phyloP scores from a whole-genome alignment of 2,888 invertebrate genomes.

The Oscheius onirici region DNA sequence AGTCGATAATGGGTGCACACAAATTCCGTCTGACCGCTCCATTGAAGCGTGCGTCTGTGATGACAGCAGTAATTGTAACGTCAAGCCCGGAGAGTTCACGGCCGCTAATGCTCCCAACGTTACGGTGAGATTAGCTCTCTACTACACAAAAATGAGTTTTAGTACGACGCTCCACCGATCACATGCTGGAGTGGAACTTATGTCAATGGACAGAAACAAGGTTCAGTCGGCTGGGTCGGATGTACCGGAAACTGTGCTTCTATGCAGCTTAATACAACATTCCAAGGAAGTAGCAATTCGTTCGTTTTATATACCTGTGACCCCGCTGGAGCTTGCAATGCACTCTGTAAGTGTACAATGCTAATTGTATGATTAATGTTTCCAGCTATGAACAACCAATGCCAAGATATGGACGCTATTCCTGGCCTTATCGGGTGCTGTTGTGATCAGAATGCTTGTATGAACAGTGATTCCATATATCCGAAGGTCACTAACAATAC shows the following conservation, averaged over 20 bases:
- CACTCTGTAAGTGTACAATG: slow-evolving; percentile 12
- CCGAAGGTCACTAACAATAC: slow-evolving; percentile 41
- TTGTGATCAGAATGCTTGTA: slow-evolving; percentile 48
- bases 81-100: slow-evolving; percentile 5
- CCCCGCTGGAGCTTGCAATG: slow-evolving; percentile 31
- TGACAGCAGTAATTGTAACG: slow-evolving; percentile 51
- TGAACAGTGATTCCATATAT: slow-evolving; percentile 36
- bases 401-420: slow-evolving; percentile 18
- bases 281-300: slow-evolving; percentile 20
- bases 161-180: slow-evolving; percentile 31
- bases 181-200: slow-evolving; percentile 49
- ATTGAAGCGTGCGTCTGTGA: slow-evolving; percentile 45
- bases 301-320: slow-evolving; percentile 37
- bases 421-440: slow-evolving; percentile 48
- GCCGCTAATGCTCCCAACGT: no score
- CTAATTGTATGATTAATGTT: background rate
- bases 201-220: slow-evolving; percentile 42
- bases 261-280: slow-evolving; percentile 36
- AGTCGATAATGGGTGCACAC: slow-evolving; percentile 38
- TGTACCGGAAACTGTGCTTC: slow-evolving; percentile 52
- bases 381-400: background rate
- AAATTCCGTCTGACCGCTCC: slow-evolving; percentile 36
- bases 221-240: slow-evolving; percentile 10
- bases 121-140: no score
- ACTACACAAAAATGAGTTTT: slow-evolving; percentile 37